Base-by-base conservation (phyloP, 2,888 invertebrate genomes). In the Lissonota sp. region DNA sequence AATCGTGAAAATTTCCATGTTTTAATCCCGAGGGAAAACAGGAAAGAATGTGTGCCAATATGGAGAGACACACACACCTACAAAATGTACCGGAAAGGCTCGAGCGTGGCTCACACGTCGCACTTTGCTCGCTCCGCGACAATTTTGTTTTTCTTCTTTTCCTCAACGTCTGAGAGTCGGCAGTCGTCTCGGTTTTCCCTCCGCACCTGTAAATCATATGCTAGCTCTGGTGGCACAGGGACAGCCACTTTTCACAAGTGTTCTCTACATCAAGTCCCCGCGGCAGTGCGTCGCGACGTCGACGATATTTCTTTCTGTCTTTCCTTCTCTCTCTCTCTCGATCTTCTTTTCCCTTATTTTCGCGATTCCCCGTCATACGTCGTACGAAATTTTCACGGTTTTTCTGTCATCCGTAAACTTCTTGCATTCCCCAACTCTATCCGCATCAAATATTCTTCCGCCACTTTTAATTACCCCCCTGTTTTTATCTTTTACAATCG, bases 161-260 rank as follows among this genome's bases (percentile, higher is more conserved):
- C 53, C 64, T 80, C 64, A 16, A 14, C 66, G 71, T 75, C 75
- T 77, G 77, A 72, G 67, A 64, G 76, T 78, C 67, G 71, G 51
- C 76, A 57, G 67, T 46, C 70, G 55, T 73, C 62, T 60, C 49
- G 49, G 14, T 14, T 70, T 40, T 60, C 51, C 78, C 51, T 62
- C 62, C 62, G 58, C 70, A 87, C 84, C 85, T 85, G 87, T 87
- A 87, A 87, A 87, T 87, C 86, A 87, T 85, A 79, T 70, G 80
- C 72, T 70, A 57, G 76, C n/a, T n/a, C n/a, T 72, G 80, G 75
- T 82, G 84, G 77, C 71, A 58, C 69, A 73, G 83, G 83, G 80
- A 84, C 81, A 84, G 81, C 85, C 83, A 84, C 85, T 86, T 84
- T 84, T 81, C 71, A 80, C 79, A 85, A 86, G 84, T 85, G 82